Conservation (phyloP, 2,797 vertebrate genomes). For the Mallotus villosus region DNA sequence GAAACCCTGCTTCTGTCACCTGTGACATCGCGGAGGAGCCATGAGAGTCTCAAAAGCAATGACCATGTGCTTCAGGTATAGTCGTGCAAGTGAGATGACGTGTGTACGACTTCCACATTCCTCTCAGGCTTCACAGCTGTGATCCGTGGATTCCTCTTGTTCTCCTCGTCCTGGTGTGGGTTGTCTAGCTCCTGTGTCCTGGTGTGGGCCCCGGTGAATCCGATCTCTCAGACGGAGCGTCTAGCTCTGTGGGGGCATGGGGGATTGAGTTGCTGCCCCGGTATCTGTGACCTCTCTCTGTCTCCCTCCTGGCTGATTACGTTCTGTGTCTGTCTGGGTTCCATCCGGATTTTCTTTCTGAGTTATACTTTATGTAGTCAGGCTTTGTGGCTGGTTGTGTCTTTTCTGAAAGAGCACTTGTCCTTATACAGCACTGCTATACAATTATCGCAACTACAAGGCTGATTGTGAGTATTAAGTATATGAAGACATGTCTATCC, state of each 20-base stretch:
- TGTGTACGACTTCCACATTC: conserved; percentile 2
- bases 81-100: background rate
- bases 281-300: conserved; percentile 20
- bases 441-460: background rate
- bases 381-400: background rate
- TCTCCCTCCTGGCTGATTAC: background rate
- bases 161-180: background rate
- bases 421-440: too few species aligned
- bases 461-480: background rate
- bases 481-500: background rate
- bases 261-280: conserved; percentile 12
- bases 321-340: background rate
- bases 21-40: background rate
- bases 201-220: conserved; percentile 25
- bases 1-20: too few species aligned
- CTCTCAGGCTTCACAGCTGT: conserved; percentile 7
- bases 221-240: background rate
- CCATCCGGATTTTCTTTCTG: background rate
- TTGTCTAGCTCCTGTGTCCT: conserved; percentile 4
- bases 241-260: conserved; percentile 6
- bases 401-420: background rate
- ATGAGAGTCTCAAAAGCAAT: background rate
- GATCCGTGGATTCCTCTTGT: conserved; percentile 1
- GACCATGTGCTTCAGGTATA: background rate
- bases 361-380: background rate